phyloP scores from a whole-genome alignment of 2,113 vertebrate genomes.

The Eptesicus fuscus region DNA sequence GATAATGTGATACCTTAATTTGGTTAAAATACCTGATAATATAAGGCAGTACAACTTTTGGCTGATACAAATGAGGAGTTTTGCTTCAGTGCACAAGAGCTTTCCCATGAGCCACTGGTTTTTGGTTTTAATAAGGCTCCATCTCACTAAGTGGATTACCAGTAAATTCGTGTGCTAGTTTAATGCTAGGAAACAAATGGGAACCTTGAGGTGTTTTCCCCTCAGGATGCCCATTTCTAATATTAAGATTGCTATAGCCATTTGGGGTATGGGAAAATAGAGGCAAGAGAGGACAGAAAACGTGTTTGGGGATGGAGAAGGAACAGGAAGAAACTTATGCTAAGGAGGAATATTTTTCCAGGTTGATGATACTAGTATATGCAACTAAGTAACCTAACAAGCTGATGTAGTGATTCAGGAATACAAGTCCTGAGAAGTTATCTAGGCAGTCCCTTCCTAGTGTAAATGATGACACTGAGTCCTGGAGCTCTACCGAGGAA shows the following conservation, averaged over 20 bases:
- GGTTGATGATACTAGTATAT: not conserved
- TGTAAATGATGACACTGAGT: not conserved
- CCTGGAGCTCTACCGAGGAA: not conserved
- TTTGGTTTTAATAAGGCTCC: slow-evolving; percentile 77
- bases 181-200: slow-evolving; percentile 63
- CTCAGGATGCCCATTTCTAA: slow-evolving; percentile 65
- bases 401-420: not conserved
- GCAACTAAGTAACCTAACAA: not conserved
- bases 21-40: slow-evolving; percentile 13
- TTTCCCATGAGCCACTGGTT: slow-evolving; percentile 66
- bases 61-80: slow-evolving; percentile 74
- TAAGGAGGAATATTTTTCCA: not conserved
- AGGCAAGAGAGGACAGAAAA: not conserved
- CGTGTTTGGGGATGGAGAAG: not conserved
- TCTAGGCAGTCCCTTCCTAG: not conserved
- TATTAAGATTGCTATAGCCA: slow-evolving; percentile 65
- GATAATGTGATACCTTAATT: slow-evolving; percentile 40
- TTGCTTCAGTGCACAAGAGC: slow-evolving; percentile 40
- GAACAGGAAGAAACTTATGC: not conserved
- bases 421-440: not conserved
- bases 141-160: slow-evolving; percentile 61
- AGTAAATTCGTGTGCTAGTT: slow-evolving; percentile 68
- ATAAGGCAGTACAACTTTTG: slow-evolving; percentile 54
- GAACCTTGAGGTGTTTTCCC: slow-evolving; percentile 62
- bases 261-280: not conserved